Evolutionary conservation across 2,113 vertebrate species (phyloP).

Genomic region (Sardina pilchardus): DNA sequence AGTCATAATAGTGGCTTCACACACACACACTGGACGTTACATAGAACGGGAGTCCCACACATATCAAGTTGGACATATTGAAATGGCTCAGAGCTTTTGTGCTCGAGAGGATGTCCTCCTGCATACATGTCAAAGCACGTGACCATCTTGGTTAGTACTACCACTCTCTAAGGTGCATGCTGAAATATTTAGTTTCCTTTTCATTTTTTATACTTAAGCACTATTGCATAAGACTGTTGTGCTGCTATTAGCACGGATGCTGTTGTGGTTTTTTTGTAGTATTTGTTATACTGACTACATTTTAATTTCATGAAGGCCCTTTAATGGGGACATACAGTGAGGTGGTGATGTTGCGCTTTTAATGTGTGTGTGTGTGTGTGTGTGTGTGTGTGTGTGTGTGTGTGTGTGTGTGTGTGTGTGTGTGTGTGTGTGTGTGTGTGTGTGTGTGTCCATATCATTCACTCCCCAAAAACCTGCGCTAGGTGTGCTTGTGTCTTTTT

Average conservation of each 20-base stretch:
- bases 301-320: neutral
- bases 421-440: neutral
- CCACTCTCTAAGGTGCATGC: neutral
- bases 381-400: neutral
- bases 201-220: constrained; percentile 3
- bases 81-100: neutral
- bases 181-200: constrained; percentile 26
- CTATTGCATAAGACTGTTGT: neutral
- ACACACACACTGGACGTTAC: neutral
- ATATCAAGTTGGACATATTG: neutral
- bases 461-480: neutral
- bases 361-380: neutral
- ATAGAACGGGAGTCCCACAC: neutral
- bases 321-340: neutral
- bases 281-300: neutral
- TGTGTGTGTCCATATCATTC: neutral
- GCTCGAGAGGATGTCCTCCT: neutral
- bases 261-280: neutral
- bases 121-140: neutral
- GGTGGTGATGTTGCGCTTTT: neutral
- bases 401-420: neutral
- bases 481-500: neutral
- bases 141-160: constrained; percentile 7
- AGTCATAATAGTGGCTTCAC: neutral
- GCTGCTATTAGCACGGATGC: neutral